A percentile compares a stretch with the other conserved stretches of the same genome.
Conservation (phyloP, 2,888 invertebrate species). For the Smittia sp. region DNA sequence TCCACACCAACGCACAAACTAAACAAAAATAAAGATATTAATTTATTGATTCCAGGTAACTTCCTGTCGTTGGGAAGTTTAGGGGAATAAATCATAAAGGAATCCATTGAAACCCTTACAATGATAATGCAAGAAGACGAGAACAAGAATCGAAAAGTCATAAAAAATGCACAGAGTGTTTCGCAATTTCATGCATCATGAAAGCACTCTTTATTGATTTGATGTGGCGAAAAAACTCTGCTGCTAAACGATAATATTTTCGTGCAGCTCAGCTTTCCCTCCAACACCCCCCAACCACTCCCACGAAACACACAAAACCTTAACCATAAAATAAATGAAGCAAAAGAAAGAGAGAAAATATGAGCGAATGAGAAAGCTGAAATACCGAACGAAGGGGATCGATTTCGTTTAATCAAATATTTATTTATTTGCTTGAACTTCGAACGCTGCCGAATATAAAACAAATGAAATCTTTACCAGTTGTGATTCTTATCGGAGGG, state of each 20-base stretch:
- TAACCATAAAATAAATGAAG: conserved; percentile 39
- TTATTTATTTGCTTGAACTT: conserved; percentile 41
- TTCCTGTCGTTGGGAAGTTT: not conserved
- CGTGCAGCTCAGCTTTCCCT: not conserved
- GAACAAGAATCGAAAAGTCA: conserved; percentile 1
- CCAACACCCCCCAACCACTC: not conserved
- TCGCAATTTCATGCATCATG: conserved; percentile 40
- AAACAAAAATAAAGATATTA: conserved; percentile 39
- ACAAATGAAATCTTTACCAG: not conserved
- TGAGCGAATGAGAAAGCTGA: not conserved
- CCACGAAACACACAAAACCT: conserved; percentile 13
- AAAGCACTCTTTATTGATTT: conserved; percentile 14
- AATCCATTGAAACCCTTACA: not conserved
- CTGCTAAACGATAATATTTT: conserved; percentile 39
- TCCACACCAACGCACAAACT: conserved; percentile 29
- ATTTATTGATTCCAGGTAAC: conserved; percentile 35
- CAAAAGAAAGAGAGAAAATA: not conserved
- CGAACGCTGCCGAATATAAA: conserved; percentile 34
- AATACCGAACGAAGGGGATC: conserved; percentile 18
- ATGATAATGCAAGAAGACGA: conserved; percentile 9
- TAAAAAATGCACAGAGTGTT: conserved; percentile 40
- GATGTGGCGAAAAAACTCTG: conserved; percentile 11
- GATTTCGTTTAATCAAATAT: conserved; percentile 41
- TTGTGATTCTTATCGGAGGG: not conserved
- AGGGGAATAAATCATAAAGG: not conserved